A percentile compares a stretch with the other conserved stretches of the same genome.
Conservation (phyloP, 2,113 vertebrate genomes). For the Gnathonemus echidnorhynchus region DNA sequence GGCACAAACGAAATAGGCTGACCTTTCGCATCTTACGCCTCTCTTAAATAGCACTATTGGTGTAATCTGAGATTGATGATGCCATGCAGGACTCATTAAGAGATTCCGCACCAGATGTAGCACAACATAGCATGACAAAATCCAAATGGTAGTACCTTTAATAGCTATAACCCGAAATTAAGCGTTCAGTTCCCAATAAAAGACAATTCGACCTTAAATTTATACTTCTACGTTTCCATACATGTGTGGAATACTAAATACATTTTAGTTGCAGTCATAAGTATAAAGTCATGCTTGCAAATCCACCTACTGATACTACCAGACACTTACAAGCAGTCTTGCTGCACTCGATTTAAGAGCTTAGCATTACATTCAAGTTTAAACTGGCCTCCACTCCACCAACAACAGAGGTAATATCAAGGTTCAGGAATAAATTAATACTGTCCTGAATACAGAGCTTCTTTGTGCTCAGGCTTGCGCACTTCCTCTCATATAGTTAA, state of each 20-base stretch:
- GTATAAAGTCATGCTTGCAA: neutral
- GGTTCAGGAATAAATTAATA: conserved; percentile 1
- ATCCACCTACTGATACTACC: neutral
- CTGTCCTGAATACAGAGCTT: neutral
- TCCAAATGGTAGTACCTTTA: neutral
- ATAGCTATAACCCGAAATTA: neutral
- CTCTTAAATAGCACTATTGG: neutral
- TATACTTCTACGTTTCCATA: neutral
- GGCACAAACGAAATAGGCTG: neutral
- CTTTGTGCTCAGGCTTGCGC: neutral
- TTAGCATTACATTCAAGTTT: neutral
- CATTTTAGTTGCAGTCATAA: neutral
- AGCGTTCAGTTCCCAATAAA: neutral
- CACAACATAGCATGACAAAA: neutral
- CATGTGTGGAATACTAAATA: neutral
- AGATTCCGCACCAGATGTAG: neutral
- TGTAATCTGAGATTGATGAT: neutral
- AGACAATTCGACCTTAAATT: neutral
- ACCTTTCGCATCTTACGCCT: neutral
- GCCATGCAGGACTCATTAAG: neutral
- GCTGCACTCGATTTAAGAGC: neutral
- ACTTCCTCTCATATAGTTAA: neutral
- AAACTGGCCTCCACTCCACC: neutral
- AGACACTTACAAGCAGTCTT: neutral
- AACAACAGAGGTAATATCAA: neutral